A percentile compares a stretch with the other conserved stretches of the same genome.
Evolutionary conservation across 2,113 vertebrate species (phyloP).

Genomic region (Vulpes lagopus): DNA sequence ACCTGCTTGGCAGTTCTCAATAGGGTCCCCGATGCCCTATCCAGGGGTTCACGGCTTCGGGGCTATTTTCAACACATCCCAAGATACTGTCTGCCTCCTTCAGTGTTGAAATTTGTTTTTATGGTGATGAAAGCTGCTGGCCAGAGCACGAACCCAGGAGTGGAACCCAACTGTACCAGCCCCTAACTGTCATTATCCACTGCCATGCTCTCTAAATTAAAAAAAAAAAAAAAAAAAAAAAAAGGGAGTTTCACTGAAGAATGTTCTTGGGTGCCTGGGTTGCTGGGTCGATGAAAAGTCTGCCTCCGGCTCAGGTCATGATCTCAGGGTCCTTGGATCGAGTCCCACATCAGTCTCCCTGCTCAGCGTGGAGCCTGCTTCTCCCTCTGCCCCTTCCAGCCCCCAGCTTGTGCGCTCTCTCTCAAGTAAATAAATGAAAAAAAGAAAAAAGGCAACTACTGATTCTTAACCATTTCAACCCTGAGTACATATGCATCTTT

Average conservation of each 20-base stretch:
- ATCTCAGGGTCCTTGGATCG: neutral
- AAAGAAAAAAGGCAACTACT: neutral
- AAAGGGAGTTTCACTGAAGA: neutral
- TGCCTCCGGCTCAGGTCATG: neutral
- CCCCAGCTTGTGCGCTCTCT: neutral
- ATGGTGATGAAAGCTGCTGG: neutral
- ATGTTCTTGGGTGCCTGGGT: neutral
- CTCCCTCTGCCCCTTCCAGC: neutral
- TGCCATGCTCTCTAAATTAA: neutral
- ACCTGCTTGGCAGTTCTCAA: neutral
- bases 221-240: neutral
- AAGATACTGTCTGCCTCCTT: neutral
- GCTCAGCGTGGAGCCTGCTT: too few species aligned
- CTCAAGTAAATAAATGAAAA: neutral
- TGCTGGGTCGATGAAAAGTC: neutral
- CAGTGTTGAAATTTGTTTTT: neutral
- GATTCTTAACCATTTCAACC: neutral
- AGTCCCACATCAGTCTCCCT: neutral
- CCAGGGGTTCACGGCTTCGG: neutral
- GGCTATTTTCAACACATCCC: neutral
- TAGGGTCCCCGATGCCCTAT: neutral
- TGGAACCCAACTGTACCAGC: rapidly evolving
- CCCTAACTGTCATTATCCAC: neutral
- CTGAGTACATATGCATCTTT: rapidly evolving
- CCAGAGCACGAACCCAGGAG: rapidly evolving